Evolutionary conservation across 2,888 invertebrate species (phyloP).

Genomic region (Hyposoter didymator): DNA sequence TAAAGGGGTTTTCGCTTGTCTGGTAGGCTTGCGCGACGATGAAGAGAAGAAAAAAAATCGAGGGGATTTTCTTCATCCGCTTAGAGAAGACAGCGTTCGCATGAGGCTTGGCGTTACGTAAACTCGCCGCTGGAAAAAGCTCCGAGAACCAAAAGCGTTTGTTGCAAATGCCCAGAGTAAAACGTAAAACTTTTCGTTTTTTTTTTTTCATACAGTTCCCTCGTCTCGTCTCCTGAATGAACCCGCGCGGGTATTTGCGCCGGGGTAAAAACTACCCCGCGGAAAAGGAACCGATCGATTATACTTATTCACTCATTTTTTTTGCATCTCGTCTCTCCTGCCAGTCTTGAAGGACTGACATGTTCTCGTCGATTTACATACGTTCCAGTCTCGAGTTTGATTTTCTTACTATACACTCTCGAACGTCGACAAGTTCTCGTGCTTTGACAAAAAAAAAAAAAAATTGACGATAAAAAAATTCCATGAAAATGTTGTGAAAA

Average conservation of each 20-base stretch:
- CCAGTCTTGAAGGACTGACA: not conserved
- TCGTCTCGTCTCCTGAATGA: constrained; percentile 44
- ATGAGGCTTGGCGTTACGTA: constrained; percentile 62
- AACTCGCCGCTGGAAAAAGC: constrained; percentile 55
- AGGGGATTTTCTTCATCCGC: constrained; percentile 72
- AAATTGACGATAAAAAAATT: not conserved
- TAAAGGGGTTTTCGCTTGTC: constrained; percentile 32
- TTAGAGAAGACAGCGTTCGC: constrained; percentile 65
- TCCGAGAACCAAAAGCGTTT: constrained; percentile 25
- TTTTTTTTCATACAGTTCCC: constrained; percentile 45
- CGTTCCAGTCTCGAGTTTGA: not conserved
- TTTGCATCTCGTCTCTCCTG: constrained; percentile 12
- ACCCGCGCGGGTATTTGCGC: constrained; percentile 17
- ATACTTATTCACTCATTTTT: constrained; percentile 18
- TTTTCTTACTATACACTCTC: not conserved
- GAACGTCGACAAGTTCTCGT: constrained; percentile 6
- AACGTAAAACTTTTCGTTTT: constrained; percentile 56
- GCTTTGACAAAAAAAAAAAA: not conserved
- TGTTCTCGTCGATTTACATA: not conserved
- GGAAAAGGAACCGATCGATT: constrained; percentile 50
- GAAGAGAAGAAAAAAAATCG: constrained; percentile 64
- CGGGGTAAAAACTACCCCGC: not conserved
- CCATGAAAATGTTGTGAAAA: not conserved
- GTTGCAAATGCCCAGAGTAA: constrained; percentile 32
- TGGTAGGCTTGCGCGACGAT: constrained; percentile 24